A percentile compares a stretch with the other conserved stretches of the same genome.
Conservation (phyloP, 2,113 vertebrate species). For the Xenus cinereus region DNA sequence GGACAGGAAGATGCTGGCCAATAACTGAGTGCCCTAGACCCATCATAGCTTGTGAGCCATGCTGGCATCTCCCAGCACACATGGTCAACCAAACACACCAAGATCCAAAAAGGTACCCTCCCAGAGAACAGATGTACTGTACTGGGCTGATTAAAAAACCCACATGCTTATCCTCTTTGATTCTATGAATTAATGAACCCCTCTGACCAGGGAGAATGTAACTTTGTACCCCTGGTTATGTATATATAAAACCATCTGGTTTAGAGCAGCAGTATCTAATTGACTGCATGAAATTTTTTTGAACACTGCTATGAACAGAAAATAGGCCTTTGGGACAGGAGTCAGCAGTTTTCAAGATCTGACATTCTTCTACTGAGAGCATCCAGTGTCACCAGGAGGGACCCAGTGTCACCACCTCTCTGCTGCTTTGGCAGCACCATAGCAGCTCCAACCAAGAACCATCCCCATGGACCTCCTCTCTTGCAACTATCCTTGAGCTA, state of each 20-base stretch:
- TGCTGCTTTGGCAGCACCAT: not conserved
- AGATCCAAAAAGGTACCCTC: not conserved
- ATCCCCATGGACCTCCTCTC: not conserved
- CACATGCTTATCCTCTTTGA: not conserved
- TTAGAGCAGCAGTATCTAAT: not conserved
- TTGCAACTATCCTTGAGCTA: not conserved
- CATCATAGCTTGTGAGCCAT: not conserved
- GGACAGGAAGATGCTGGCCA: not conserved
- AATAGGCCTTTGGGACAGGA: not conserved
- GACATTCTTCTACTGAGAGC: not conserved
- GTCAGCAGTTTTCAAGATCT: not conserved
- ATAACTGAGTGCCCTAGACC: not conserved
- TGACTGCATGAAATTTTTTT: not conserved
- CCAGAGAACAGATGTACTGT: not conserved
- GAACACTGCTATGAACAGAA: not conserved
- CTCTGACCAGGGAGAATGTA: not conserved
- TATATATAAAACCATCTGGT: not conserved
- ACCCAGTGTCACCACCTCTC: not conserved
- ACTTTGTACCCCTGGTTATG: not conserved
- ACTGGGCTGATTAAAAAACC: not conserved
- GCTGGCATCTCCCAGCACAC: not conserved
- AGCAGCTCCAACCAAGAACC: not conserved
- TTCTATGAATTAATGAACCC: not conserved
- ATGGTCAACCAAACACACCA: not conserved
- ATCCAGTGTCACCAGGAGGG: not conserved